Evolutionary conservation across 2,797 vertebrate genomes (phyloP).

Genomic region (Spinus pinus): DNA sequence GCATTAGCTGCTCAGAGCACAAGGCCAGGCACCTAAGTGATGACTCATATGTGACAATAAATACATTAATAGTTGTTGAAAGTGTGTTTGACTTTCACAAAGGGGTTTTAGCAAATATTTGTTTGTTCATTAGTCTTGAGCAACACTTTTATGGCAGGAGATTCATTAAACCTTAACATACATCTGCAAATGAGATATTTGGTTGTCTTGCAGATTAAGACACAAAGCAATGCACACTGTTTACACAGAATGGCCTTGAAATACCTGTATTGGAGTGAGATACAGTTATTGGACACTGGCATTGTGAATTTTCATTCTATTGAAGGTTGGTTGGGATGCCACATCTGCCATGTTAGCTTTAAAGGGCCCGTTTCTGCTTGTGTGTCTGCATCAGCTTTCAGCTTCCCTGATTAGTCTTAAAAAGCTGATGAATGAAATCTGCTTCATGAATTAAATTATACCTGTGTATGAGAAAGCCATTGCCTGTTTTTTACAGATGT

Average conservation of each 20-base stretch:
- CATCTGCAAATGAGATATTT: slow-evolving; percentile 56
- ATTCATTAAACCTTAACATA: slow-evolving; percentile 77
- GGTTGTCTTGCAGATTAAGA: slow-evolving; percentile 75
- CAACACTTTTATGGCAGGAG: slow-evolving; percentile 72
- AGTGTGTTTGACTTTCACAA: slow-evolving; percentile 79
- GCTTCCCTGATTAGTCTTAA: slow-evolving; percentile 44
- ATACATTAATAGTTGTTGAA: slow-evolving; percentile 75
- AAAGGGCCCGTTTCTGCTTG: background rate
- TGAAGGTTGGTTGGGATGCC: slow-evolving; percentile 27
- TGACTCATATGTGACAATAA: slow-evolving; percentile 76
- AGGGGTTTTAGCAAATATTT: slow-evolving; percentile 76
- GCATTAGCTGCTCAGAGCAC: slow-evolving; percentile 61
- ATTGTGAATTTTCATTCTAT: slow-evolving; percentile 70
- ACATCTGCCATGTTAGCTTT: slow-evolving; percentile 9
- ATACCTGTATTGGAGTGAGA: slow-evolving; percentile 75
- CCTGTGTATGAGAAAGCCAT: slow-evolving; percentile 9
- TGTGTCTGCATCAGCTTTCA: slow-evolving; percentile 49
- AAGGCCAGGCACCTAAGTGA: slow-evolving; percentile 66
- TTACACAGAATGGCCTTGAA: slow-evolving; percentile 69
- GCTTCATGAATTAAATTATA: slow-evolving; percentile 55
- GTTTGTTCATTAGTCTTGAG: slow-evolving; percentile 78
- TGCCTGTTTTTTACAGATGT: background rate
- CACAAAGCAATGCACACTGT: slow-evolving; percentile 54
- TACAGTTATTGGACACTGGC: slow-evolving; percentile 69
- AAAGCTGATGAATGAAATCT: slow-evolving; percentile 52